These are phyloP conservation scores for Polyergus mexicanus DNA, from an alignment of 1,140 invertebrate genomes.

Conservation along the genomic window DNA sequence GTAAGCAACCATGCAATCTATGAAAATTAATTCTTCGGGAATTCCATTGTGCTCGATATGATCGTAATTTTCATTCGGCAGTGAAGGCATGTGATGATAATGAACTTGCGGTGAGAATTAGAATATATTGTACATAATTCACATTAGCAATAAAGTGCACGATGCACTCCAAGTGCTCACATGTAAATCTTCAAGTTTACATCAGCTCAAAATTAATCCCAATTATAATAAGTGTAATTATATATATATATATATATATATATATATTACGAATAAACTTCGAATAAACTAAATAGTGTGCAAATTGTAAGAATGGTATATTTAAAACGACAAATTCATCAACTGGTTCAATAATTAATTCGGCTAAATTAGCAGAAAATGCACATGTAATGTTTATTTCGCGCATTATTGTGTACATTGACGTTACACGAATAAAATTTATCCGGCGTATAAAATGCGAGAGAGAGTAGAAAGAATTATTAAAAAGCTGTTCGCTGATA, in stretches of 20 bases:
- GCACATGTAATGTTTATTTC: neutral
- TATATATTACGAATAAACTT: constrained; percentile 22
- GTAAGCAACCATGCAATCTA: constrained; percentile 28
- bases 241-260: neutral
- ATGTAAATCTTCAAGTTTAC: constrained; percentile 31
- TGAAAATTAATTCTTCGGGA: constrained; percentile 37
- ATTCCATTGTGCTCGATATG: constrained; percentile 24
- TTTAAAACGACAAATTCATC: neutral
- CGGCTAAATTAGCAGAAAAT: neutral
- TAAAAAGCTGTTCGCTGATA: constrained; percentile 15
- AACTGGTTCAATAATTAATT: constrained; percentile 10
- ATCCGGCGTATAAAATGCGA: neutral
- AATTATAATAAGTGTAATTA: constrained; percentile 8
- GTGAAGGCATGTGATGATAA: neutral
- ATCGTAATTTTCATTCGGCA: constrained; percentile 39
- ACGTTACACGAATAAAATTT: constrained; percentile 3
- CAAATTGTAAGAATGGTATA: neutral
- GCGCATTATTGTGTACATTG: neutral
- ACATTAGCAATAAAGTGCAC: constrained; percentile 22
- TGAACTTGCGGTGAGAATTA: constrained; percentile 37
- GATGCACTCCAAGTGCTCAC: neutral
- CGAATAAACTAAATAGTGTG: no score
- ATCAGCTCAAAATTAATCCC: constrained; percentile 34
- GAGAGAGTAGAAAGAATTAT: neutral
- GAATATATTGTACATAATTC: constrained; percentile 42